Base-by-base conservation (phyloP, 2,888 invertebrate genomes). In the Aelia acuminata region DNA sequence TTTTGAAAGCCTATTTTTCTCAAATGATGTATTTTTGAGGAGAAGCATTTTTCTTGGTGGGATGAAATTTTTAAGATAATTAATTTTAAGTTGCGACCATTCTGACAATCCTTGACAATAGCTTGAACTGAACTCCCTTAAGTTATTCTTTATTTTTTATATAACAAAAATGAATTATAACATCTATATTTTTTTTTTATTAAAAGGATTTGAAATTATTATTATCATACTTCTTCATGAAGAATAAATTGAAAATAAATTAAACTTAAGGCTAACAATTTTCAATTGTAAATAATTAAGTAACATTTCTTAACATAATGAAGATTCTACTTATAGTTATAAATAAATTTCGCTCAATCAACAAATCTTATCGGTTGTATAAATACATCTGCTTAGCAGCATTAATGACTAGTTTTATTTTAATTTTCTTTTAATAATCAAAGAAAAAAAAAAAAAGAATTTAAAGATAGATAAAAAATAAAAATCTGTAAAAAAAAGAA, bases 121-220 rank as follows among this genome's bases (percentile, higher is more conserved):
- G n/a, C n/a, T n/a, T n/a, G n/a, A n/a, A n/a, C n/a, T n/a, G n/a
- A n/a, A n/a, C n/a, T n/a, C n/a, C n/a, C n/a, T n/a, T n/a, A n/a
- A n/a, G n/a, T n/a, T n/a, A n/a, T n/a, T n/a, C n/a, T n/a, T n/a
- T n/a, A n/a, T n/a, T 50, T 50, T 50, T 50, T 18, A 20, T 50
- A 20, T 15, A 63, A 2, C 31, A 63, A 63, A 63, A 4, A 13
- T 63, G 11, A 31, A 11, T 31, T 31, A 63, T 63, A 26, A 63
- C 63, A 35, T 31, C 31, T 35, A 70, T 70, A 70, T 35, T 35
- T 20, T 70, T 35, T 20, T 70, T 70, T 70, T 70, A 70, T 70
- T 70, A 70, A 70, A 70, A 70, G 18, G 5, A 70, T 70, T 70
- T 70, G 63, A 70, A 70, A 70, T 70, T 35, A 70, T 70, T 35